Evolutionary conservation across 1,140 invertebrate species (phyloP), one percentile per base, ranked within the genome.

Genomic region (Hylaeus anthracinus): DNA sequence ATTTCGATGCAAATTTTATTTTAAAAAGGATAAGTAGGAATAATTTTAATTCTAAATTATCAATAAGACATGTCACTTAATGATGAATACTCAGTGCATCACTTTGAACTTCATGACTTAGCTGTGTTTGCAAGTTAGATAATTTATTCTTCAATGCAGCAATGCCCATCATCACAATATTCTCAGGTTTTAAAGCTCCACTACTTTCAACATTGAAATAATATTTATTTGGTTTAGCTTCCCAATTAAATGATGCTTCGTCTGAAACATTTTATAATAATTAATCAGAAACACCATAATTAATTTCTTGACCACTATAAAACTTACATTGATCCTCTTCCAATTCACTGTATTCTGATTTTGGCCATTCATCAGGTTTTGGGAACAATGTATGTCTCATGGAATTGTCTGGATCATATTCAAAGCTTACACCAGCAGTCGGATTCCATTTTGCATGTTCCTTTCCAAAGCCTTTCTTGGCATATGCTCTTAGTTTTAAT

Each of bases 361-460:
- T 99, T 0, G 98, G 99, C 99, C 99, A 99, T 94, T 99, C 99
- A 92, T 99, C 98, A 61, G 99, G 98, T 94, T 99, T 99, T 0
- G 98, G 98, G 87, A 96, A 99, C 2, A 99, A 94, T 1, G 99
- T 99, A 90, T 99, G 99, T 71, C 98, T 95, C 95, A 99, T 97
- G 1, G 96, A 94, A 95, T 99, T 99, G 91, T 99, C 99, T 5
- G 99, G 99, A 94, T 99, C 99, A 95, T 99, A 99, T 94, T 99
- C 99, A 94, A 99, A 99, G 58, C 97, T 97, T 14, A 99, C 99
- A 77, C 98, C 98, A 84, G 97, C 97, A 1, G 99, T 99, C 14
- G 99, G 99, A 94, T 99, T 99, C 99, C 99, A 99, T 93, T 99
- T 99, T 1, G 99, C 99, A 94, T 99, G 99, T 92, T 99, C 99